phyloP scores from a whole-genome alignment of 2,113 vertebrate genomes.

The Sterrhoptilus dennistouni region DNA sequence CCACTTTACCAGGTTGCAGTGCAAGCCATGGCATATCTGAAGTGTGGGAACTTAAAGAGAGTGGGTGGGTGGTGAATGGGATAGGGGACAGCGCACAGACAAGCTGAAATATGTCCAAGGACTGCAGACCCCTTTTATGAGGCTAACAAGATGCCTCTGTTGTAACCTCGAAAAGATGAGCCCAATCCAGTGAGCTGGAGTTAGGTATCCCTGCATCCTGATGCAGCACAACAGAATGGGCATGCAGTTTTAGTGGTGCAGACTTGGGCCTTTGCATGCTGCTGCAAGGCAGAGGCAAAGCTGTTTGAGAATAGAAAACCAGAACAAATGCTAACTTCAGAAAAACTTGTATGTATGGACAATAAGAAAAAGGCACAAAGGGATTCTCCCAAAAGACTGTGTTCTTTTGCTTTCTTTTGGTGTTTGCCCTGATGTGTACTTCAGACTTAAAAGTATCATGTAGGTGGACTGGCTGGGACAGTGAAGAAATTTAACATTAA shows the following conservation, averaged over 20 bases:
- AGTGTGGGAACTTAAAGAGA: not conserved
- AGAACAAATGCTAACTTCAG: not conserved
- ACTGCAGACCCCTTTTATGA: not conserved
- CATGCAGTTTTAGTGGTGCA: not conserved
- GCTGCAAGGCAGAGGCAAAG: not conserved
- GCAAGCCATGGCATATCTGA: not conserved
- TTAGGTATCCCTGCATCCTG: not conserved
- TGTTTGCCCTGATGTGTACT: not conserved
- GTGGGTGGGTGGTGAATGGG: accelerated
- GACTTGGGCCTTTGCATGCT: not conserved
- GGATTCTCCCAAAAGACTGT: not conserved
- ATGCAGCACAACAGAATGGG: not conserved
- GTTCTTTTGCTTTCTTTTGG: not conserved
- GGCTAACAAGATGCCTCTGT: not conserved
- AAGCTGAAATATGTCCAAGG: not conserved
- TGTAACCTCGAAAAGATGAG: not conserved
- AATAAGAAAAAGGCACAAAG: not conserved
- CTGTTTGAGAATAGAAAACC: not conserved
- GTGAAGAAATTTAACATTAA: not conserved
- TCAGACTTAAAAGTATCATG: not conserved
- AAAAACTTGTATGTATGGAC: not conserved
- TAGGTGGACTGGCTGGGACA: not conserved
- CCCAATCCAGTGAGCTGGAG: not conserved
- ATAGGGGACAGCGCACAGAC: accelerated
- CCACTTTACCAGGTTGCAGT: not conserved